Evolutionary conservation across 1,140 invertebrate species (phyloP), one percentile per base, ranked within the genome.

Genomic region (Plutomurus gul): DNA sequence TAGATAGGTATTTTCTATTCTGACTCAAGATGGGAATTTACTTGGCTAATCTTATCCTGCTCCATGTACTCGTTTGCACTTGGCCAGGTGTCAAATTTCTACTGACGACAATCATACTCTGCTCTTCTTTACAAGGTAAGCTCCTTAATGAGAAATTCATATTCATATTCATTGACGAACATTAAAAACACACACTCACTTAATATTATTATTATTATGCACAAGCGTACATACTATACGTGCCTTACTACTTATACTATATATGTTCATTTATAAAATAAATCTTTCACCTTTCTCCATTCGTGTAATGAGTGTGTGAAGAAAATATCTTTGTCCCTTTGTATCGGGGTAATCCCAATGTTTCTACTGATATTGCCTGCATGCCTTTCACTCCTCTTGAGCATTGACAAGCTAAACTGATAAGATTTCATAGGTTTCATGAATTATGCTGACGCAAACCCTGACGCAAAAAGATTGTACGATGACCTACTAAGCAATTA

Each of bases 401-500:
- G 22, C 13, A 13, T 3, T 20, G 16, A 18, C 10, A 3, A 5
- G 16, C 33, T 25, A 20, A 65, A 70, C 25, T 27, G 30, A 39
- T 70, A 33, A 43, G 36, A 33, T 65, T 18, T 78, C 3, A 27
- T 25, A 77, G 75, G 43, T 78, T 49, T 37, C 27, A 47, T 60
- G 37, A 75, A 20, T 33, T 10, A 30, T 20, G 77, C 75, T 7
- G 71, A 71, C 10, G 84, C 82, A n/a, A 87, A 87, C 79, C 87
- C 86, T 1, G 80, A 88, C 78, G 86, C 87, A 16, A 88, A 88
- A 75, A 73, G 87, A 65, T 83, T 88, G 11, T 88, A 88, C 72
- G 87, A 88, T 76, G 87, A 88, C 81, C 82, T 89, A 5, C 85
- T 89, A 40, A 87, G 85, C 75, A 88, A 88, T 78, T 92, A 92